A percentile compares a stretch with the other conserved stretches of the same genome.
phyloP scores from a whole-genome alignment of 1,140 invertebrate genomes.

The Lasioglossum albipes region DNA sequence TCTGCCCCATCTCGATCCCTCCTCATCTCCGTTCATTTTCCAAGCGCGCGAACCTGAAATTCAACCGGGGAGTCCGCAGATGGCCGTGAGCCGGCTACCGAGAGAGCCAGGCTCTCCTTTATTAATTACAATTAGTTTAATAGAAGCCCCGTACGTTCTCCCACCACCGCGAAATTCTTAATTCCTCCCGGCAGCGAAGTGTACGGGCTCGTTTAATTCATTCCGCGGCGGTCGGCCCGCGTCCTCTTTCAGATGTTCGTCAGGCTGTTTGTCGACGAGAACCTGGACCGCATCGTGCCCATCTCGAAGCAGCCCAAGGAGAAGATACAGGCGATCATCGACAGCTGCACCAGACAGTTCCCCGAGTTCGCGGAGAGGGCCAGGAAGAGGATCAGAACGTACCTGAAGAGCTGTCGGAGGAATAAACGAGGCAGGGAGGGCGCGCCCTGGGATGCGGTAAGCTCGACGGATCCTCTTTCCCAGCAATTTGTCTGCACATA shows the following conservation, averaged over 20 bases:
- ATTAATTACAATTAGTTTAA: constrained; percentile 80
- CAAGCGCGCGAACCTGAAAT: no score
- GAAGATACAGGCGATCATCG: constrained; percentile 98
- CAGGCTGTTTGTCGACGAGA: constrained; percentile 97
- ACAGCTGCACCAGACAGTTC: constrained; percentile 97
- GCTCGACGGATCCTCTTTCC: constrained; percentile 48
- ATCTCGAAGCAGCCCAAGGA: constrained; percentile 99
- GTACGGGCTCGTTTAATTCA: constrained; percentile 59
- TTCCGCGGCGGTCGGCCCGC: constrained; percentile 54
- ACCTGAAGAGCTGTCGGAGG: constrained; percentile 96
- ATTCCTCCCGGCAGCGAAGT: constrained; percentile 65
- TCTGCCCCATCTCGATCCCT: no score
- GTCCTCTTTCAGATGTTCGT: constrained; percentile 93
- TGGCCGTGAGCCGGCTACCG: constrained; percentile 33
- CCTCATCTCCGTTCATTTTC: no score
- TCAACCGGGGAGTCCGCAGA: constrained; percentile 7
- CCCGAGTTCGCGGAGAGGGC: constrained; percentile 97
- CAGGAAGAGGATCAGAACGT: constrained; percentile 95
- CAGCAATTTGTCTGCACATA: no score
- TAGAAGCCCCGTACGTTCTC: constrained; percentile 62
- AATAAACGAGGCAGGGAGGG: constrained; percentile 94
- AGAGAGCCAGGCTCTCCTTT: constrained; percentile 63
- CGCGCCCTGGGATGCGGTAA: constrained; percentile 85
- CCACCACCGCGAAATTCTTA: constrained; percentile 71
- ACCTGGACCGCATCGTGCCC: constrained; percentile 96